Evolutionary conservation across 1,140 invertebrate genomes (phyloP).

Genomic region (Nephotettix cincticeps): DNA sequence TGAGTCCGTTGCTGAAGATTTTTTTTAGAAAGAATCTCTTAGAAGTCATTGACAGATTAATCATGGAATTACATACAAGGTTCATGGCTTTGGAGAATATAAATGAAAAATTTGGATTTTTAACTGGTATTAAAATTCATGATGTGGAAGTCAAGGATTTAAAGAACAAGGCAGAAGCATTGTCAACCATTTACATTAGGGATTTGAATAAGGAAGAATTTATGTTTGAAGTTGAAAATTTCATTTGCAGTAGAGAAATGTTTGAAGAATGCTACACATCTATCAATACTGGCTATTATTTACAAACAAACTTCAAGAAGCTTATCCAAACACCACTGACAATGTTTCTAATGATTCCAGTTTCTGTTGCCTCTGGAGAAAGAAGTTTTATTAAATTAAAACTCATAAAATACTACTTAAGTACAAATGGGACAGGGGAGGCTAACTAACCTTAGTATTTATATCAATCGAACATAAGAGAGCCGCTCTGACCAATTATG

Average conservation of each 20-base stretch:
- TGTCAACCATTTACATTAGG: not conserved
- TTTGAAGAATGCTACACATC: not conserved
- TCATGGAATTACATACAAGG: too few species aligned
- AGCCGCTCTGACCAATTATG: conserved; percentile 1
- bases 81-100: not conserved
- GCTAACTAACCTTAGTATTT: conserved; percentile 38
- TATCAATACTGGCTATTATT: not conserved
- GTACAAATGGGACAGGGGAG: conserved; percentile 40
- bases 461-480: conserved; percentile 36
- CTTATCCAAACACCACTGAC: not conserved
- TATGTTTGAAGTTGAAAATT: not conserved
- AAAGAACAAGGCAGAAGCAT: not conserved
- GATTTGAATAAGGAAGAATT: conserved; percentile 2
- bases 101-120: conserved; percentile 2
- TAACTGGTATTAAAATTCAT: not conserved
- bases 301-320: not conserved
- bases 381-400: conserved; percentile 43
- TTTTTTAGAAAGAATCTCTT: too few species aligned
- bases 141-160: not conserved
- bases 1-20: too few species aligned
- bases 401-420: conserved; percentile 44
- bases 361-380: conserved; percentile 42
- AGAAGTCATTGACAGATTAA: too few species aligned
- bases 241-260: not conserved
- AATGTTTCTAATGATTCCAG: conserved; percentile 27